Evolutionary conservation across 2,113 vertebrate genomes (phyloP).

Genomic region (Nothoprocta pentlandii): DNA sequence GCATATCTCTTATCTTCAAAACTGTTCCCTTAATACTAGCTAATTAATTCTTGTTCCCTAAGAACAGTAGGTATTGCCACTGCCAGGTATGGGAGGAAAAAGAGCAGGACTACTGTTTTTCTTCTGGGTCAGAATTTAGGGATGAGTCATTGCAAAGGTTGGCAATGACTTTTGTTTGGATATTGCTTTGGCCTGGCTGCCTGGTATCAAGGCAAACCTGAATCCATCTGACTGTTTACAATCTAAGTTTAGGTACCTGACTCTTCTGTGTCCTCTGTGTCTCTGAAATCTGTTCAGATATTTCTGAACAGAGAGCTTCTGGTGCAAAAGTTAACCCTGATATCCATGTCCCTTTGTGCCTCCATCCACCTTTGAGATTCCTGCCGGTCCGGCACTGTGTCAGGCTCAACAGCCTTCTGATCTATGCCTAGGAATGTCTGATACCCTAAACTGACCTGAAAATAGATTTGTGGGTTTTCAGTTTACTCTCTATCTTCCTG

Average conservation of each 20-base stretch:
- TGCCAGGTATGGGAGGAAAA: fast-evolving
- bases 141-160: neutral
- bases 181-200: neutral
- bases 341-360: fast-evolving
- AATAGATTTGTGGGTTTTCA: fast-evolving
- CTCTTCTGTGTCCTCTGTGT: neutral
- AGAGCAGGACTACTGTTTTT: neutral
- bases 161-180: neutral
- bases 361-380: neutral
- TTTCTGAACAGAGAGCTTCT: no score
- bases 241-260: neutral
- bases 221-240: fast-evolving
- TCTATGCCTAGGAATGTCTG: neutral
- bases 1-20: neutral
- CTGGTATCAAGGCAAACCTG: neutral
- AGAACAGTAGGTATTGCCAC: neutral
- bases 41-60: neutral
- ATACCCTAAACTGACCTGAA: neutral
- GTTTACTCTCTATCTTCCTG: fast-evolving
- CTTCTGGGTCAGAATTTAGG: neutral
- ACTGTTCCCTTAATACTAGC: neutral
- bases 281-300: no score
- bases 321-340: fast-evolving
- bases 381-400: neutral
- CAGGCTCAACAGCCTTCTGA: neutral